Conservation (phyloP, 2,888 invertebrate genomes). For the Orthonychiurus folsomi region DNA sequence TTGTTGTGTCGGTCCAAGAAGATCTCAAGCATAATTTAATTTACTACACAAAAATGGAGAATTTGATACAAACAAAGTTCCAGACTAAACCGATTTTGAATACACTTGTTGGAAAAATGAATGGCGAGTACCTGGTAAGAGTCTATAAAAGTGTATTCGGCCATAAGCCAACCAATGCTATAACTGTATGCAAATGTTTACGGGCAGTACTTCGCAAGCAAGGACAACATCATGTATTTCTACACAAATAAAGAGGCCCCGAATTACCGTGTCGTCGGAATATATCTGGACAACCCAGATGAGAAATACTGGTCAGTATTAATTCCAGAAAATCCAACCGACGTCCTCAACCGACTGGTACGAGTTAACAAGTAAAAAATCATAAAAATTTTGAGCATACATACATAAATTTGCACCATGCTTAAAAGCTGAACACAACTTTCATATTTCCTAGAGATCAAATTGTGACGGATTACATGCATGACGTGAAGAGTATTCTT, state of each 20-base stretch:
- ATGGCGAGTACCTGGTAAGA: background rate
- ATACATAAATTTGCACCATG: too few species aligned
- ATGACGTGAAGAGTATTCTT: slow-evolving; percentile 86
- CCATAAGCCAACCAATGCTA: background rate
- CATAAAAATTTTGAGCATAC: too few species aligned
- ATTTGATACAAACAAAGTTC: background rate
- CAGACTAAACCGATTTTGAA: slow-evolving; percentile 2
- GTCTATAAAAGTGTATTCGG: background rate
- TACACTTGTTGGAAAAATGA: background rate
- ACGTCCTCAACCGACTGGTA: slow-evolving; percentile 80
- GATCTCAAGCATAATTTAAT: background rate
- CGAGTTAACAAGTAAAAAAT: slow-evolving; percentile 67
- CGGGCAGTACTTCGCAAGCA: slow-evolving; percentile 45
- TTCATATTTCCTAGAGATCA: slow-evolving; percentile 53
- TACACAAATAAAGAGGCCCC: slow-evolving; percentile 88
- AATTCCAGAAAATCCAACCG: slow-evolving; percentile 68
- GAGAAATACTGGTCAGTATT: slow-evolving; percentile 74
- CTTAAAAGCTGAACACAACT: slow-evolving; percentile 2
- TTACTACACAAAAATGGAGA: slow-evolving; percentile 10
- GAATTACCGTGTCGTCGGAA: slow-evolving; percentile 75
- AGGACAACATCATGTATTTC: slow-evolving; percentile 50
- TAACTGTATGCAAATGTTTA: background rate
- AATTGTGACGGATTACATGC: slow-evolving; percentile 75
- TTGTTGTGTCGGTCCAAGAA: slow-evolving; percentile 4
- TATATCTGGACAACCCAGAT: slow-evolving; percentile 62